Base-by-base conservation (phyloP, 2,888 invertebrate species). In the Sicus ferrugineus region DNA sequence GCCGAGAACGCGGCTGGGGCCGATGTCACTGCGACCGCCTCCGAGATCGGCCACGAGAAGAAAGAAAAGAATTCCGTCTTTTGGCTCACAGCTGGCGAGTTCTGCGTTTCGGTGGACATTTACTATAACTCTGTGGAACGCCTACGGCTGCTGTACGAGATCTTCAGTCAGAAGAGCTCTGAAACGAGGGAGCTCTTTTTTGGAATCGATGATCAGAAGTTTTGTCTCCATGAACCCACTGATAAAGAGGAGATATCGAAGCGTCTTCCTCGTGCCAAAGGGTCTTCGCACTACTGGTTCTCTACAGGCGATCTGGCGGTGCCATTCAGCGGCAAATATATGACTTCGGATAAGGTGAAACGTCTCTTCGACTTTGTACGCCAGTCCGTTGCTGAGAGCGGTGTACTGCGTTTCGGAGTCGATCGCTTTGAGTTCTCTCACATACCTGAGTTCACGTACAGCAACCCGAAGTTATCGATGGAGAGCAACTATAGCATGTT, bases 271-370 rank as follows among this genome's bases (percentile, higher is more conserved):
- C 73, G 70, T 11, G 68, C 70, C 0, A 77, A 79, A 38, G 79
- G 74, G 2, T 73, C 74, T 71, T 84, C 83, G 0, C 80, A 84
- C n/a, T 83, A 82, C 67, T 83, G 84, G 84, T 81, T 84, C 67
- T 80, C 81, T 21, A 81, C 77, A 23, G 82, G 81, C 0, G 81
- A 81, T 52, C 65, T 83, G 54, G 75, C 80, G 0, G 76, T 84
- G 65, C 82, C 84, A 0, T 83, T 83, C 59, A 80, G 75, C 21
- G 83, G 84, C 46, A 78, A 80, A 50, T 73, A 70, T 21, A 74
- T 83, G 67, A 1, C 74, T 0, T 59, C 75, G 2, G 79, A 78
- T 0, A 82, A 79, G 62, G 75, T 84, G 6, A 75, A 78, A 31
- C 77, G 78, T 11, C 71, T 82, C 0, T 84, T 83, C 61, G 69